Base-by-base conservation (phyloP, 2,797 vertebrate genomes). In the Enteromius trimaculatus region DNA sequence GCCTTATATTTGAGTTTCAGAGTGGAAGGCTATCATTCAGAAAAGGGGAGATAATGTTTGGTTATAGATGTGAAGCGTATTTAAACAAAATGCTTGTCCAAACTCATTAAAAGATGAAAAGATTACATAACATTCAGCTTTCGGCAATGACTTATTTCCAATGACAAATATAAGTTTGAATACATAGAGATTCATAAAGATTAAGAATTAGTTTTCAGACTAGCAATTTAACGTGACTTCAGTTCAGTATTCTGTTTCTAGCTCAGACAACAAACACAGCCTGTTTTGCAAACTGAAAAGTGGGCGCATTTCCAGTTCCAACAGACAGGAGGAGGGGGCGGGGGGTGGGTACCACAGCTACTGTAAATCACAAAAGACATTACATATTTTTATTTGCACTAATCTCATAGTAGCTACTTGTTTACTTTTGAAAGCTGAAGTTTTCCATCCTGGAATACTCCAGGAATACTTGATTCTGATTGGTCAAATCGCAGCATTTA, bases 11-110 rank as follows among this genome's bases (percentile, higher is more conserved):
- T 83, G 42, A 14, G 55, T 70, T 49, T 83, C 6, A 62, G 49
- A 14, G 9, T 21, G 47, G 62, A 42, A 77, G 80, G 83, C 86
- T 90, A n/a, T 89, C 88, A 92, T 92, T 92, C 87, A 23, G 81
- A 81, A 85, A 81, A 75, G 65, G 78, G 44, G 82, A 87, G 77
- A 75, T 82, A 79, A 69, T 49, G 68, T 81, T 76, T 86, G 34
- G 82, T 86, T 87, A 68, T 42, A 83, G 64, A 80, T 72, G 51
- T 68, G 53, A 83, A 86, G 19, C 76, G 81, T 86, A 84, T 86
- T 77, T 29, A 77, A 60, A 72, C 84, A 79, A 70, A 81, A 34
- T 62, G 53, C 79, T 82, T 74, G 29, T 77, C 23, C 70, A 87
- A 87, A 77, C 84, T 65, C 62, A 82, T 84, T 88, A 89, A 83